Percentiles rank a stretch among this genome's conserved stretches.
Conservation (phyloP, 37 sponge, comb jelly and placozoan genomes). For the Tethya wilhelma region DNA sequence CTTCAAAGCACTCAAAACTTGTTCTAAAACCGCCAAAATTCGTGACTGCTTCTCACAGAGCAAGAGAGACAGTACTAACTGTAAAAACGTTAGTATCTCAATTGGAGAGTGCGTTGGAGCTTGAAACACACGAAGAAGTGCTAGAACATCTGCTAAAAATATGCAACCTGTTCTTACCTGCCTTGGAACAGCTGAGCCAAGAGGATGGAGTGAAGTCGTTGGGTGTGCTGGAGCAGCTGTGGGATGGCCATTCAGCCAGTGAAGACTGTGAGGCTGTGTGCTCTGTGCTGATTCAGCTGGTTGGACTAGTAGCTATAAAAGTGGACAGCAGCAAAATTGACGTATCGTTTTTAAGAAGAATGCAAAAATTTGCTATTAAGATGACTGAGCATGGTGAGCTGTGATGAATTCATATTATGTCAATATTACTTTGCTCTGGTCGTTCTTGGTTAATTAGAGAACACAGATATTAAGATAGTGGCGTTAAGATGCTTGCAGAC, state of each 20-base stretch:
- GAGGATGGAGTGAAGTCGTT: background rate
- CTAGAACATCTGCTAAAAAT: constrained; percentile 46
- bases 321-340: background rate
- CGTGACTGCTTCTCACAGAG: background rate
- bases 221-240: constrained; percentile 9
- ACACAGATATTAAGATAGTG: constrained; percentile 22
- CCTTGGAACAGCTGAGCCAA: background rate
- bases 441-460: background rate
- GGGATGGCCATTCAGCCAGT: constrained; percentile 1
- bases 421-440: too few species aligned
- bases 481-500: constrained; percentile 20
- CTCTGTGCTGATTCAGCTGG: constrained; percentile 14
- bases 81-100: background rate
- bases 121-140: constrained; percentile 39
- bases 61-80: background rate
- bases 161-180: background rate
- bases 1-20: constrained; percentile 18
- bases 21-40: constrained; percentile 45
- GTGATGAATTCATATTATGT: background rate
- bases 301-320: background rate
- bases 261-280: constrained; percentile 4
- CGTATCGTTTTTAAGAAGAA: background rate
- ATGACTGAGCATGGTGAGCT: constrained; percentile 45
- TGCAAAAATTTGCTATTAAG: constrained; percentile 14
- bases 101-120: constrained; percentile 32